Conservation (phyloP, 2,797 vertebrate genomes). For the Remorina albescens region DNA sequence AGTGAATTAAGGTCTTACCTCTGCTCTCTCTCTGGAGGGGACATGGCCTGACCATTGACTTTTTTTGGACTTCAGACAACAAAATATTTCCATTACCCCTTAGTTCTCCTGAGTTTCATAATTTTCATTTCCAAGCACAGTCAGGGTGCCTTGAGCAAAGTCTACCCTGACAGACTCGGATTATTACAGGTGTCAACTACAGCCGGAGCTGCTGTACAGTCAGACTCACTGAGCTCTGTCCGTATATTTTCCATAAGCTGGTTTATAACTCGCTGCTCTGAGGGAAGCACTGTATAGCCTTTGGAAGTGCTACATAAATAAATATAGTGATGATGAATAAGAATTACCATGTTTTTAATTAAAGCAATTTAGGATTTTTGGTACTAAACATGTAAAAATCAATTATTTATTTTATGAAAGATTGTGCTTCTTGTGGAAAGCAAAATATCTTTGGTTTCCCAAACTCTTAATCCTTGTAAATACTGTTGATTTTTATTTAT, state of each 20-base stretch:
- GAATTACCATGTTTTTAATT: neutral
- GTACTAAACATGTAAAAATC: no score
- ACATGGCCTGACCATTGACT: neutral
- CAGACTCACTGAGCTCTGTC: neutral
- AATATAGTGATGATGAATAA: neutral
- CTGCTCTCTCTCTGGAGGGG: neutral
- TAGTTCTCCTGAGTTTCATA: neutral
- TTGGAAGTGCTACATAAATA: neutral
- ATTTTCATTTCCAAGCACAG: constrained; percentile 6
- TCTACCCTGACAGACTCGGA: neutral
- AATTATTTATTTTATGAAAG: no score
- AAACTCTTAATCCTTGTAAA: no score
- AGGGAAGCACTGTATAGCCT: neutral
- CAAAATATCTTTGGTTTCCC: neutral
- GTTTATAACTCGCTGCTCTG: neutral
- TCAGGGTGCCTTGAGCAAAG: neutral
- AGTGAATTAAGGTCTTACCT: neutral
- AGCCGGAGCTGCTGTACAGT: constrained; percentile 12
- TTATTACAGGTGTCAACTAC: neutral
- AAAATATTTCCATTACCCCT: neutral
- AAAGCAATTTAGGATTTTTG: neutral
- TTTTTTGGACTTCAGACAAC: neutral
- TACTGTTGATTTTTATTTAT: no score
- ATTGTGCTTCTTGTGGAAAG: neutral
- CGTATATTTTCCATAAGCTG: neutral